Evolutionary conservation across 92 coral and sea anemone genomes (phyloP).

Genomic region (Blastomussa wellsi): DNA sequence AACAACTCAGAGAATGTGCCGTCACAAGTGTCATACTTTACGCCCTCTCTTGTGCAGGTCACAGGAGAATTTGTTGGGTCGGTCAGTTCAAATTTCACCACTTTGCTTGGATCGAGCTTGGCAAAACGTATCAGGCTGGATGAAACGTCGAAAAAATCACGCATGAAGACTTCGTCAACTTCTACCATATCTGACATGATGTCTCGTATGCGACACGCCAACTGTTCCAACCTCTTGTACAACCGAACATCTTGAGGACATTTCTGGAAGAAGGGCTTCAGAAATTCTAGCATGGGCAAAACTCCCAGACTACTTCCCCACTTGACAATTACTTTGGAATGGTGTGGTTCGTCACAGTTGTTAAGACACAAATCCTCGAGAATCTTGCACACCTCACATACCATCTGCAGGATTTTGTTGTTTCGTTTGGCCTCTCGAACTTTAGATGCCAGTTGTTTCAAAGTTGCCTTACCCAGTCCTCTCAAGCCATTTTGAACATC

Average conservation of each 20-base stretch:
- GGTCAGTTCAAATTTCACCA: constrained; percentile 9
- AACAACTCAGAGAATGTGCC: constrained; percentile 15
- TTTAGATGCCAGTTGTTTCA: not conserved
- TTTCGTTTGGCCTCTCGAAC: constrained; percentile 1
- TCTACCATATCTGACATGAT: constrained; percentile 3
- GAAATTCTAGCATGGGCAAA: constrained; percentile 6
- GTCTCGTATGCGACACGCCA: not conserved
- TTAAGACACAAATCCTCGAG: not conserved
- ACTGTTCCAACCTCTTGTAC: constrained; percentile 7
- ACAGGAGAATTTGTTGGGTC: not conserved
- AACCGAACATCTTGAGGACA: not conserved
- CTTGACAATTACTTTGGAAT: not conserved
- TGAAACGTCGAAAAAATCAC: not conserved
- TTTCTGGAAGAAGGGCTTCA: constrained; percentile 6
- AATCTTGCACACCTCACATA: constrained; percentile 4
- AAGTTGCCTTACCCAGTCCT: not conserved
- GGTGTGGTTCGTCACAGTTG: not conserved
- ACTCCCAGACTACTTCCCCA: constrained; percentile 1
- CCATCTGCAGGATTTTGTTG: not conserved
- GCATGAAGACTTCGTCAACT: not conserved
- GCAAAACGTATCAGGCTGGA: constrained; percentile 12
- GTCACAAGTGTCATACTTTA: not conserved
- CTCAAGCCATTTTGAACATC: constrained; percentile 11
- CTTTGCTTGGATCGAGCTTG: constrained; percentile 7
- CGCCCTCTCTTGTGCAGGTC: not conserved